phyloP scores from a whole-genome alignment of 2,113 vertebrate genomes.

The Silurus asotus region DNA sequence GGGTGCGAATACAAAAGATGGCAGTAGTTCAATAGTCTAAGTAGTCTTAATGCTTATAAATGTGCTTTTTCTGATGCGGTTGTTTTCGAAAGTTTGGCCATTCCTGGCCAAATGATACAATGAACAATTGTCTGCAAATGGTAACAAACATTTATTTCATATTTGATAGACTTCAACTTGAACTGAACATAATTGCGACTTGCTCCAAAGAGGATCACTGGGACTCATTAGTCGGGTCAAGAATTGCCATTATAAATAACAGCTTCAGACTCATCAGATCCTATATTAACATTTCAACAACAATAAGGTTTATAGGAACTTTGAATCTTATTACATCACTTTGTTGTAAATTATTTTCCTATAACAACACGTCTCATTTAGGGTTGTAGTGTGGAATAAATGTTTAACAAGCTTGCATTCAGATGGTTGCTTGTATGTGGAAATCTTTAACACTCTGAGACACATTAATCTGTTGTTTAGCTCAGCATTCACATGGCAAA shows the following conservation, averaged over 20 bases:
- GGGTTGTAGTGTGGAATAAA: not conserved
- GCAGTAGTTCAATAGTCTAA: not conserved
- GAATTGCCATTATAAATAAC: not conserved
- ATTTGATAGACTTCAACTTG: not conserved
- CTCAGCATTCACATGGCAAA: not conserved
- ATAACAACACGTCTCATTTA: not conserved
- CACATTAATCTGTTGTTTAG: not conserved
- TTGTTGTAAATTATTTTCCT: not conserved
- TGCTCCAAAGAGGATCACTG: not conserved
- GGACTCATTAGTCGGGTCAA: not conserved
- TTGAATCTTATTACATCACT: not conserved
- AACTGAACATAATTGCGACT: too few species aligned
- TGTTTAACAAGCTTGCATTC: not conserved
- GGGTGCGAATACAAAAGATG: not conserved
- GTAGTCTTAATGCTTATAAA: not conserved
- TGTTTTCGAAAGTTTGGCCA: not conserved
- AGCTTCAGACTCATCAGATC: not conserved
- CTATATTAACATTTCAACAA: not conserved
- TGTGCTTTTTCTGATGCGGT: not conserved
- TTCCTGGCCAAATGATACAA: not conserved
- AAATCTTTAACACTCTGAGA: not conserved
- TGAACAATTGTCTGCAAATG: not conserved
- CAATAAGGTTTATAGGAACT: not conserved
- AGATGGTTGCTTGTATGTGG: not conserved
- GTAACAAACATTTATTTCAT: not conserved